Evolutionary conservation across 2,797 vertebrate species (phyloP), one percentile per base, ranked within the genome.

Genomic region (Trematomus bernacchii): DNA sequence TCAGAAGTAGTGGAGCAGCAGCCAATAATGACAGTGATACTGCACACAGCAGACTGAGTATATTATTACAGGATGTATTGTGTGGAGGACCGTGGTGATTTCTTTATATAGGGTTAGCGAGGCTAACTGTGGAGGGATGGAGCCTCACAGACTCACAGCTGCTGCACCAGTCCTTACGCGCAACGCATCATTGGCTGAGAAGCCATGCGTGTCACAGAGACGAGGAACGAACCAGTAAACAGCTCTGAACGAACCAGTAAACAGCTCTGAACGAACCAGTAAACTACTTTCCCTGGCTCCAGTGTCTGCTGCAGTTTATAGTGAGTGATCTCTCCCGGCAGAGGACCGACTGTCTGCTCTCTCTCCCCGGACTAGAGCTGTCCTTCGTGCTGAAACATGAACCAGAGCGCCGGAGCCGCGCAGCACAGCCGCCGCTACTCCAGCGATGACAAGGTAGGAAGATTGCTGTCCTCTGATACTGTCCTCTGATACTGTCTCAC

Each of bases 381-480:
- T 93, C 90, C 93, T 64, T 66, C 76, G 94, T 90, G 82, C 91
- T 93, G 93, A 94, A 96, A 48, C 90, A 97, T 97, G 96, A 97
- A 97, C 90, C 96, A 97, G 83, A 96, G 96, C 68, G 96, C 96
- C 14, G 95, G 95, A 43, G 96, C 96, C 5, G 96, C 94, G 85
- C 96, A 96, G 88, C 95, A 95, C 44, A 77, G 59, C 1, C 82
- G 90, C 42, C 80, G 91, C 7, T 90, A 85, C 79, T 93, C 92
- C 0, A 1, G 12, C 1, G 92, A 93, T 0, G 77, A 0, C 0
- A 91, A 91, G 93, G 93, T 94, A 89, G 72, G 80, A 40, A 10
- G 11, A 18, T 6, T 0, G 52, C 15, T 6, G 55, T 1, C 14
- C 10, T 6, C 15, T 51, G 30, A 14, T 30, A 3, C 21, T 40